These are phyloP conservation scores for Clinocottus analis DNA, from an alignment of 2,113 vertebrate genomes.

Conservation along the genomic window DNA sequence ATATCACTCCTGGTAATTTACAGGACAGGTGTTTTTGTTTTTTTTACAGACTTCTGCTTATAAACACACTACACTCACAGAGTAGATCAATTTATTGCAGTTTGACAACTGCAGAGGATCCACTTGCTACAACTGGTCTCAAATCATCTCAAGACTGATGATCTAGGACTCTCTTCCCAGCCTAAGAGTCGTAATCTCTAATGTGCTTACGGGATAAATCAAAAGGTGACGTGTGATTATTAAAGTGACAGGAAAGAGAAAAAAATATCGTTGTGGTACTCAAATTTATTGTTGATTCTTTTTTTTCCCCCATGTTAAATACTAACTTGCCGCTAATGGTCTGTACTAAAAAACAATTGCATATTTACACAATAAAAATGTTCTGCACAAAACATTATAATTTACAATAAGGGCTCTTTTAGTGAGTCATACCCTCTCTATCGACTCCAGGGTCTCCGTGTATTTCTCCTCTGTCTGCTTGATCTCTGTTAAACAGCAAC, in stretches of 20 bases:
- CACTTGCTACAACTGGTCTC: background rate
- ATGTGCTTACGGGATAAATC: background rate
- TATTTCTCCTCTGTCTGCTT: constrained; percentile 99
- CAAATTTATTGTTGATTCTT: background rate
- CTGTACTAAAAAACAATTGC: background rate
- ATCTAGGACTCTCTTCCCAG: too few relatives aligned
- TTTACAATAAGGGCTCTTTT: background rate
- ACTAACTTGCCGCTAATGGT: background rate
- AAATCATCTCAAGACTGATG: background rate
- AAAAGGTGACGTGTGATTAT: background rate
- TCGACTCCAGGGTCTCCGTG: constrained; percentile 95
- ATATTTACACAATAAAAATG: background rate
- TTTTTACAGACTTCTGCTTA: background rate
- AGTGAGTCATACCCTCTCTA: constrained; percentile 86
- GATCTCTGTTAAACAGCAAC: constrained; percentile 95
- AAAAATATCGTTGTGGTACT: background rate
- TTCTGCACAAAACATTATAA: background rate
- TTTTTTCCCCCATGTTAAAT: background rate
- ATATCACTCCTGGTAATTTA: background rate
- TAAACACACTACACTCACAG: background rate
- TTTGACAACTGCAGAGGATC: background rate
- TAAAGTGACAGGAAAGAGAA: background rate
- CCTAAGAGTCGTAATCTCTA: background rate
- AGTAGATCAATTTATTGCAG: background rate
- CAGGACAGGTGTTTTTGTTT: too few relatives aligned